Conservation (phyloP, 92 coral and sea anemone species). For the Epizoanthus rinbou region DNA sequence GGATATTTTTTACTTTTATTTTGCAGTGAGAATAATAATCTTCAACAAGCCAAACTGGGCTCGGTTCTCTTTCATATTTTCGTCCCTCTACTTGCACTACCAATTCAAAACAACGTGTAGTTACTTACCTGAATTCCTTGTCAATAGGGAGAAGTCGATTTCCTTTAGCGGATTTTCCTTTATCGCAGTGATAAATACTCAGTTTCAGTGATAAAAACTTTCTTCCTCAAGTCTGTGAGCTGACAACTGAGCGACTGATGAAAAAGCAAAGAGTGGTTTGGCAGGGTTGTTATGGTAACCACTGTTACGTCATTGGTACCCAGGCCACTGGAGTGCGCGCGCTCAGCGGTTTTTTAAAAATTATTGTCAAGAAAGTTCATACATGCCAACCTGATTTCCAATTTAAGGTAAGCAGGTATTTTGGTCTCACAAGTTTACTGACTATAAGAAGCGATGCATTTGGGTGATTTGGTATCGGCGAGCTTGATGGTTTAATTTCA, state of each 20-base stretch:
- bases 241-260: constrained; percentile 5
- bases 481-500: too few species aligned
- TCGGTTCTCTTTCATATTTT: not conserved
- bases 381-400: too few species aligned
- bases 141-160: constrained; percentile 7
- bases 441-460: too few species aligned
- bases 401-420: too few species aligned
- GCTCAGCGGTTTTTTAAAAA: too few species aligned
- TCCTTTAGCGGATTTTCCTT: not conserved
- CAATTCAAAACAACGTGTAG: constrained; percentile 2
- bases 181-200: constrained; percentile 10
- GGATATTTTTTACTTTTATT: not conserved
- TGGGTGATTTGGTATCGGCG: too few species aligned
- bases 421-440: too few species aligned
- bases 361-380: too few species aligned
- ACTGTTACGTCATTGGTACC: constrained; percentile 4
- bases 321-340: too few species aligned
- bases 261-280: constrained; percentile 13
- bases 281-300: constrained; percentile 7
- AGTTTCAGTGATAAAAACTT: not conserved
- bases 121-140: constrained; percentile 14
- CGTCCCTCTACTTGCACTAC: not conserved
- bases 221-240: not conserved
- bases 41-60: not conserved
- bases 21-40: not conserved